These are phyloP conservation scores for Thymallus thymallus DNA, from an alignment of 2,113 vertebrate species.

Conservation along the genomic window DNA sequence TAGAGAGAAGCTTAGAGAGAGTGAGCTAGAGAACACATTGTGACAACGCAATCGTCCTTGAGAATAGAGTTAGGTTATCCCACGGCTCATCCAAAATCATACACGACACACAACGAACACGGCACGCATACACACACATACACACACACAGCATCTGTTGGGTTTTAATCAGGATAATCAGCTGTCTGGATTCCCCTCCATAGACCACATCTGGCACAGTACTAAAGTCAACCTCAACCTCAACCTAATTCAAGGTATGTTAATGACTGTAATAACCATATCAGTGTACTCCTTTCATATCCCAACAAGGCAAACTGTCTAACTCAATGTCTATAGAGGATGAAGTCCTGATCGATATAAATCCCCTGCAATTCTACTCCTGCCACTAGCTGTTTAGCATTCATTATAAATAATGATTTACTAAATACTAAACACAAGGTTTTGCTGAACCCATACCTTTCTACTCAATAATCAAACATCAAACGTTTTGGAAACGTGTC, in stretches of 20 bases:
- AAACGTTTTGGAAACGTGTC: neutral
- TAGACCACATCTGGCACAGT: neutral
- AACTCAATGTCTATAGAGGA: neutral
- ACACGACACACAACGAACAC: neutral
- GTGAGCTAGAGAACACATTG: slow-evolving; percentile 1
- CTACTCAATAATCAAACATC: neutral
- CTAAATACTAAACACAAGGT: too few relatives aligned
- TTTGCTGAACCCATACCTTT: too few relatives aligned
- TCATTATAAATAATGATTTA: neutral
- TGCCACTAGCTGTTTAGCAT: neutral
- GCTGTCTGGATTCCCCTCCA: neutral
- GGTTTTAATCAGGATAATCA: slow-evolving; percentile 20
- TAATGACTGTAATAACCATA: neutral
- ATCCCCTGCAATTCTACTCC: neutral
- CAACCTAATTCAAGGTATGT: neutral
- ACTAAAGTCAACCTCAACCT: neutral
- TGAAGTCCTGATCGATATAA: neutral
- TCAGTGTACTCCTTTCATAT: neutral
- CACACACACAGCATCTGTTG: slow-evolving; percentile 25
- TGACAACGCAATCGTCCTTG: slow-evolving; percentile 1
- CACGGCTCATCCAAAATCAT: neutral
- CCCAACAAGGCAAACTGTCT: neutral
- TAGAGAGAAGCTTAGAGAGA: neutral
- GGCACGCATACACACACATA: neutral
- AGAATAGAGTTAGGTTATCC: neutral